Base-by-base conservation (phyloP, 2,797 vertebrate species). In the Menidia menidia region DNA sequence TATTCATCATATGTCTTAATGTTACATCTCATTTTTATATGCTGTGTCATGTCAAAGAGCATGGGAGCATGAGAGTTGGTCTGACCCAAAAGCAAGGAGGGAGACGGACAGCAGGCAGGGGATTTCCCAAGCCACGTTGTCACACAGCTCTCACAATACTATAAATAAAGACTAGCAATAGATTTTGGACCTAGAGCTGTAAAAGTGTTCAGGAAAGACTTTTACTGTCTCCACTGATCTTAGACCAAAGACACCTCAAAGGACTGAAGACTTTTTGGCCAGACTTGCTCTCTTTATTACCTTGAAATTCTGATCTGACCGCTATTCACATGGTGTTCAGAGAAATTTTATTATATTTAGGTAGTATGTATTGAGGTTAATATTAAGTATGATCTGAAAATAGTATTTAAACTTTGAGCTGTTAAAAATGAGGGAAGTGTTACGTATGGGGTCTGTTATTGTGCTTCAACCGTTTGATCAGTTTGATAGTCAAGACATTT, bases 31-130 rank as follows among this genome's bases (percentile, higher is more conserved):
- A 58, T 77, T 56, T 73, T 71, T 81, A 67, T 80, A 75, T 63
- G 73, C 59, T 9, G 72, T 85, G 81, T 55, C 71, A 87, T 91
- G 91, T 91, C 90, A 93, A 91, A 91, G 92, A 91, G 92, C 92
- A 92, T 92, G 91, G 90, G 92, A 92, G 92, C 83, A 75, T 74
- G 85, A 84, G 88, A 92, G 79, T 80, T 65, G 76, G 87, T 71
- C 71, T 91, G 86, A 90, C 89, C 90, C 81, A 67, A 66, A 83
- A 82, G 68, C 77, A 59, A 81, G 72, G 75, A 85, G 77, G 75
- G 81, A 87, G 85, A 82, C 15, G 11, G 58, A 71, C 72, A 79
- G 82, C 75, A 80, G 73, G 73, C 83, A 82, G 86, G 92, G 89
- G 85, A 44, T 89, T 92, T 93, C 90, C 92, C 90, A 87, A 83